A percentile compares a stretch with the other conserved stretches of the same genome.
These are phyloP conservation scores for Lithophane socia DNA, from an alignment of 2,888 invertebrate species.

Conservation along the genomic window DNA sequence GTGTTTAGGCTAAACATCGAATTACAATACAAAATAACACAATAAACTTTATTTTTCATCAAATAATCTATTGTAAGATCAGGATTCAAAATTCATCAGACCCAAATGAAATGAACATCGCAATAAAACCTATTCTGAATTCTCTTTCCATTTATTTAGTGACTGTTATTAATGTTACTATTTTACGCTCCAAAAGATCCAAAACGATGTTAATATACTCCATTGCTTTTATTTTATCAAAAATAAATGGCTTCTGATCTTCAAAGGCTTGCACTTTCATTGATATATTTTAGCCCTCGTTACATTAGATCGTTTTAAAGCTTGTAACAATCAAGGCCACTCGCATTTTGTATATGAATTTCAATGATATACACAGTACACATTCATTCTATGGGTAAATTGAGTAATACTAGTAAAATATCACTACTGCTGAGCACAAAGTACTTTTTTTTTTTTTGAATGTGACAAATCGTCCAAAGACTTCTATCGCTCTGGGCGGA, in stretches of 20 bases:
- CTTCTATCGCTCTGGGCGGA: too few species aligned
- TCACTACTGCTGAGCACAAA: neutral
- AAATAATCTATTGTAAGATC: neutral
- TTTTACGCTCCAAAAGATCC: conserved; percentile 19
- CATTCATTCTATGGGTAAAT: neutral
- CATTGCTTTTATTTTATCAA: conserved; percentile 23
- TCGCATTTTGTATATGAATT: conserved; percentile 28
- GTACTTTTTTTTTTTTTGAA: too few species aligned
- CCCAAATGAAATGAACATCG: conserved; percentile 13
- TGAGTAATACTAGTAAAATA: conserved; percentile 2
- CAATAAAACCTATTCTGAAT: conserved; percentile 16
- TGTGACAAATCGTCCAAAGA: too few species aligned
- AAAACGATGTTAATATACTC: conserved; percentile 3
- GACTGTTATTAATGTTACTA: conserved; percentile 20
- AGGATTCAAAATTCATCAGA: neutral
- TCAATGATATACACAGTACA: neutral
- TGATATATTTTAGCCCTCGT: conserved; percentile 33
- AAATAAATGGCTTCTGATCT: conserved; percentile 19
- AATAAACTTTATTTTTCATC: neutral
- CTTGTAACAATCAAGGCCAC: conserved; percentile 2
- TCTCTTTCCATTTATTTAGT: conserved; percentile 28
- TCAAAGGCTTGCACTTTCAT: conserved; percentile 46
- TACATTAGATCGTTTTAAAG: conserved; percentile 19
- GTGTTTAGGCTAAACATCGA: too few species aligned
- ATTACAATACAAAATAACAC: neutral